phyloP scores from a whole-genome alignment of 2,113 vertebrate genomes.

The Propithecus coquereli region DNA sequence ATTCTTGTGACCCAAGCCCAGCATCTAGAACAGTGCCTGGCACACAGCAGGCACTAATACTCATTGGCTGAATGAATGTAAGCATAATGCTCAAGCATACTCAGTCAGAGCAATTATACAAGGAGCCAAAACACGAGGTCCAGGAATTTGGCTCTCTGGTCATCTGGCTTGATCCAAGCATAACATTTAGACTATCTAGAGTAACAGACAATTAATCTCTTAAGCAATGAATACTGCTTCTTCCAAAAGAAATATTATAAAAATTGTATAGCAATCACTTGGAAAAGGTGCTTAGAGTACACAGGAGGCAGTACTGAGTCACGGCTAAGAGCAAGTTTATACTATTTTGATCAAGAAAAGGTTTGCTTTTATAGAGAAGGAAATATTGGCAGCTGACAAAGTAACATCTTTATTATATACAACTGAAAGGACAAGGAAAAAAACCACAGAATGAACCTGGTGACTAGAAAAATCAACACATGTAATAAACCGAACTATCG shows the following conservation, averaged over 20 bases:
- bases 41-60: background rate
- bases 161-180: background rate
- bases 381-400: background rate
- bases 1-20: background rate
- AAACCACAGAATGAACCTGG: background rate
- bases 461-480: background rate
- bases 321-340: background rate
- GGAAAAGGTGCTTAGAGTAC: background rate
- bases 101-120: background rate
- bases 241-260: constrained; percentile 32
- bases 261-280: background rate
- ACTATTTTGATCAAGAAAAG: background rate
- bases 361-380: background rate
- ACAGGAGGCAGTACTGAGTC: constrained; percentile 26
- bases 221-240: background rate
- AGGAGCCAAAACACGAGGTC: background rate
- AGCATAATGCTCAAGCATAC: background rate
- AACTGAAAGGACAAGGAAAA: background rate
- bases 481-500: background rate
- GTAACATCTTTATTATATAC: background rate
- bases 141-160: constrained; percentile 20
- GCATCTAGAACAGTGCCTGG: background rate
- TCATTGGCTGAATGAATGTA: background rate
- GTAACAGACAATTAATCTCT: constrained; percentile 21
- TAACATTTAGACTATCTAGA: background rate